Percentiles rank a stretch among this genome's conserved stretches.
Conservation (phyloP, 1,140 invertebrate genomes). For the Maniola jurtina region DNA sequence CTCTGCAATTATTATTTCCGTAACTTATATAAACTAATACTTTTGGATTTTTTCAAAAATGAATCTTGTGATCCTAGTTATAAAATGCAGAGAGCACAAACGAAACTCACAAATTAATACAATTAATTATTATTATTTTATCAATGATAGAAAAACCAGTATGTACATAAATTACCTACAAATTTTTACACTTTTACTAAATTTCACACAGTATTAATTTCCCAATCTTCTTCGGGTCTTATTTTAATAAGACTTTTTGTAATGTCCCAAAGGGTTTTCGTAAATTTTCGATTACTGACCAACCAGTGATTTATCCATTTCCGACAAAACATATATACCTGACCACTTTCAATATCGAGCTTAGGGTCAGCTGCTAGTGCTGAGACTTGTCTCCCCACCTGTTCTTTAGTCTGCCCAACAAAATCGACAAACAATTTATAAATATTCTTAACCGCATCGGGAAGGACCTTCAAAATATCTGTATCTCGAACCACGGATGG, state of each 20-base stretch:
- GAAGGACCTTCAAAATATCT: constrained; percentile 52
- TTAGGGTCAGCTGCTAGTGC: constrained; percentile 53
- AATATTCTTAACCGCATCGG: constrained; percentile 40
- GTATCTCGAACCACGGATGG: constrained; percentile 80
- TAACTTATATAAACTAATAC: no score
- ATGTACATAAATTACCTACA: no score
- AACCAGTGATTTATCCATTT: constrained; percentile 60
- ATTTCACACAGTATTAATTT: constrained; percentile 18
- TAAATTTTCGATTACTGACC: constrained; percentile 41
- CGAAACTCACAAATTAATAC: no score
- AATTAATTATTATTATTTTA: no score
- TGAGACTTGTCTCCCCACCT: constrained; percentile 54
- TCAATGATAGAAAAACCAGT: no score
- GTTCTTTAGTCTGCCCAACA: constrained; percentile 55
- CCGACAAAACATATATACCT: constrained; percentile 66
- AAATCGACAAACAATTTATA: constrained; percentile 51
- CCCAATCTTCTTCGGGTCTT: constrained; percentile 50
- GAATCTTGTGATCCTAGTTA: no score
- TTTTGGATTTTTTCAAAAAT: no score
- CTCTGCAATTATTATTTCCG: no score
- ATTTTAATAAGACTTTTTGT: constrained; percentile 58
- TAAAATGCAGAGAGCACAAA: no score
- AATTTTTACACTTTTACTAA: no score
- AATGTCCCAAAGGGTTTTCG: constrained; percentile 50
- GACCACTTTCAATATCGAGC: constrained; percentile 54